Evolutionary conservation across 2,797 vertebrate species (phyloP).

Genomic region (Loris lydekkerianus): DNA sequence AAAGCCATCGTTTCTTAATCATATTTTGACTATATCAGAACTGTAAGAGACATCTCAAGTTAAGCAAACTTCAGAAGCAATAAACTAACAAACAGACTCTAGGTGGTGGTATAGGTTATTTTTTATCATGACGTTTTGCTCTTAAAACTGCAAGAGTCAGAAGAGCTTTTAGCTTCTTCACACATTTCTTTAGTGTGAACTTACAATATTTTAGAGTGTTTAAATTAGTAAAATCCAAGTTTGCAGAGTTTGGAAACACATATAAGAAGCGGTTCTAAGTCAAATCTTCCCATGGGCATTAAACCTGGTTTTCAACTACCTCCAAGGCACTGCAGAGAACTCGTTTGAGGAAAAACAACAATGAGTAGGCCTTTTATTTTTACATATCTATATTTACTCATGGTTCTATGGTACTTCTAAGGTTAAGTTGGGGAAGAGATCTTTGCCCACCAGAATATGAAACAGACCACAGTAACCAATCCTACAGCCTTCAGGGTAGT

Average conservation of each 20-base stretch:
- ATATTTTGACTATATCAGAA: conserved; percentile 59
- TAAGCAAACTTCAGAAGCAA: conserved; percentile 78
- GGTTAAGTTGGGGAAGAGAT: conserved; percentile 8
- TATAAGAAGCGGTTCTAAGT: background rate
- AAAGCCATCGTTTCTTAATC: conserved; percentile 67
- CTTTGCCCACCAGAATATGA: background rate
- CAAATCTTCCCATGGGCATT: background rate
- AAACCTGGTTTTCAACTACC: conserved; percentile 55
- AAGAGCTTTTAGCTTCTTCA: conserved; percentile 42
- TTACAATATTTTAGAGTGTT: conserved; percentile 4
- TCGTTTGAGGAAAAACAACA: conserved; percentile 30
- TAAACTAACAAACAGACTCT: conserved; percentile 83
- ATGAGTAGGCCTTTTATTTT: background rate
- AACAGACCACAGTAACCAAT: background rate
- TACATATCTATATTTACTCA: background rate
- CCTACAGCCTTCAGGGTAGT: background rate
- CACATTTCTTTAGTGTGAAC: background rate
- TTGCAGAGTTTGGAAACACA: conserved; percentile 7
- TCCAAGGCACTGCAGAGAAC: background rate
- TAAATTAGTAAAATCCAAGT: conserved; percentile 54
- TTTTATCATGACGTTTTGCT: conserved; percentile 79
- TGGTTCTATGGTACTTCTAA: background rate
- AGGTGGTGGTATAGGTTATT: conserved; percentile 85
- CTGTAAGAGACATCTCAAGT: conserved; percentile 48
- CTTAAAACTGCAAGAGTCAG: conserved; percentile 66